phyloP scores from a whole-genome alignment of 1,140 invertebrate genomes.

The Melipona quadrifasciata region DNA sequence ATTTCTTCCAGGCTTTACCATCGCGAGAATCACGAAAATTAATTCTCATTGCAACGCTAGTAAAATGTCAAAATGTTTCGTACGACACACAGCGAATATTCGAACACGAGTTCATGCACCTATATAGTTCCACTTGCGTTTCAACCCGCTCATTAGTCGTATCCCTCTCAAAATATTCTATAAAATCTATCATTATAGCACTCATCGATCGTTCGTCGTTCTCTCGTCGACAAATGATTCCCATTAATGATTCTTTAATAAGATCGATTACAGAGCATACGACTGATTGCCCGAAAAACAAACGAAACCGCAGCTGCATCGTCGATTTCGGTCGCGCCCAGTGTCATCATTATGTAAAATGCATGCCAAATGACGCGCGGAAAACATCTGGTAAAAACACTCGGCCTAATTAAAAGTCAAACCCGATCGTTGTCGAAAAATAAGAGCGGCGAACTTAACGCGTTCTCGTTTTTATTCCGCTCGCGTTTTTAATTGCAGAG shows the following conservation, averaged over 20 bases:
- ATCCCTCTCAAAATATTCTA: neutral
- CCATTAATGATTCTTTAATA: slow-evolving; percentile 11
- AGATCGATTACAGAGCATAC: neutral
- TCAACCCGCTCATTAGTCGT: neutral
- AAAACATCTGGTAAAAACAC: neutral
- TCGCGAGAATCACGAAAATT: no score
- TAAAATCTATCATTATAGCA: neutral
- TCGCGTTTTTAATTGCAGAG: neutral
- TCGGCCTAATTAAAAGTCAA: neutral
- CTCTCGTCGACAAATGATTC: neutral
- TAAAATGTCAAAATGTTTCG: no score
- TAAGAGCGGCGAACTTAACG: neutral
- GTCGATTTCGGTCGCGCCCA: neutral
- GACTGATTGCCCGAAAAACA: slow-evolving; percentile 23
- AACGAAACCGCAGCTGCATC: neutral
- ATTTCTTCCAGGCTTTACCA: no score
- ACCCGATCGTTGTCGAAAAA: slow-evolving; percentile 2
- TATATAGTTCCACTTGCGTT: neutral
- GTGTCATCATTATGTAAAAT: slow-evolving; percentile 28
- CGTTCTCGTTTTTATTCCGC: no score
- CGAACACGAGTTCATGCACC: neutral
- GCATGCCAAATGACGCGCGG: neutral
- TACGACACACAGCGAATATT: no score
- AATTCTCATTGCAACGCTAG: no score
- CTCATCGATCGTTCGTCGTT: neutral